Conservation (phyloP, 2,113 vertebrate genomes). For the Narcine bancroftii region DNA sequence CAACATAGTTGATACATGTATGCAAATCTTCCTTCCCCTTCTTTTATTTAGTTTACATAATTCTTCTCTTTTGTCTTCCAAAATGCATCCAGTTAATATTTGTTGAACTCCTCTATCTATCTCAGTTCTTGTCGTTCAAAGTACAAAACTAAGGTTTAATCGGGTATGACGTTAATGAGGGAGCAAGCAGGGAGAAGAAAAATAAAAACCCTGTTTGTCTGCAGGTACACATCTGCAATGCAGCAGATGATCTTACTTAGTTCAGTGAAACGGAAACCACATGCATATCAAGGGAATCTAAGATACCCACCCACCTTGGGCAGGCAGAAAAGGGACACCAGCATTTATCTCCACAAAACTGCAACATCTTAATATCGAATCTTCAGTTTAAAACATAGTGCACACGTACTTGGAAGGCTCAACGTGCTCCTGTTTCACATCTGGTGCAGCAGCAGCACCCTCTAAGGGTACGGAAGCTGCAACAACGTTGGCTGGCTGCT, state of each 20-base stretch:
- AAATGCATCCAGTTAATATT: background rate
- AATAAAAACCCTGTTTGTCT: background rate
- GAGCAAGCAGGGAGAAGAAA: background rate
- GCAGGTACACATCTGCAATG: slow-evolving; percentile 20
- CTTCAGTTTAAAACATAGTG: too few species aligned
- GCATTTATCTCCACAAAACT: background rate
- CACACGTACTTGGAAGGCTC: slow-evolving; percentile 1
- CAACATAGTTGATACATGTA: background rate
- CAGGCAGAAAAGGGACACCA: background rate
- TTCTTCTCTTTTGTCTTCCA: background rate
- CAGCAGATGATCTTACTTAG: background rate
- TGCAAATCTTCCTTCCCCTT: background rate
- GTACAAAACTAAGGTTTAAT: background rate
- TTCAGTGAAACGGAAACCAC: background rate
- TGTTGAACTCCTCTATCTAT: background rate
- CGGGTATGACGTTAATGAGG: background rate
- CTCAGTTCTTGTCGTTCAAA: background rate
- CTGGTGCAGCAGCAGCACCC: slow-evolving; percentile 12
- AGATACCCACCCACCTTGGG: background rate
- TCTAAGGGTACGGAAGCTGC: background rate
- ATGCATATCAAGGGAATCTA: background rate
- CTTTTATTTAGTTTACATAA: background rate
- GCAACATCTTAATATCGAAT: background rate
- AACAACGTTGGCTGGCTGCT: background rate
- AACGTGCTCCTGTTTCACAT: background rate